Percentiles rank a stretch among this genome's conserved stretches.
phyloP scores from a whole-genome alignment of 2,797 vertebrate species.

The Enteromius anoplus region DNA sequence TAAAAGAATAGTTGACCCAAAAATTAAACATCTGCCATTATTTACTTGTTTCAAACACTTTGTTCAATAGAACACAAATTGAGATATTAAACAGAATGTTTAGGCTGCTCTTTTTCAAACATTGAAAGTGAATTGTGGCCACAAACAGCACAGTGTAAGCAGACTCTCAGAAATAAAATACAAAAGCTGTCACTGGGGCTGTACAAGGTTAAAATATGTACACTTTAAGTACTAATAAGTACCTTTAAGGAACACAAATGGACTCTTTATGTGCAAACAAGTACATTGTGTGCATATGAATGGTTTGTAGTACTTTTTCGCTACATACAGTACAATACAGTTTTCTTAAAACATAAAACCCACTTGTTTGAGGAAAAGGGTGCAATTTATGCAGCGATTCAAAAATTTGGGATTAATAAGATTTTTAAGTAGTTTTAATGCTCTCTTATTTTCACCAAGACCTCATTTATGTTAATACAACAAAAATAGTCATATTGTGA shows the following conservation, averaged over 20 bases:
- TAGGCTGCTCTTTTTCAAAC: neutral
- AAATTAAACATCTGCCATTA: neutral
- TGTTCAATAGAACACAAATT: neutral
- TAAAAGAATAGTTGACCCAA: neutral
- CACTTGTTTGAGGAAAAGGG: neutral
- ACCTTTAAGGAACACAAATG: too few relatives aligned
- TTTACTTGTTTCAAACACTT: neutral
- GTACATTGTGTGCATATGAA: too few relatives aligned
- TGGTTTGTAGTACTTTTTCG: neutral
- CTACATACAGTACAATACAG: neutral
- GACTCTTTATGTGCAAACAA: too few relatives aligned
- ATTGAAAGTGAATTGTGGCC: neutral
- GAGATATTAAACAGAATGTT: neutral
- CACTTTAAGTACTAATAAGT: too few relatives aligned
- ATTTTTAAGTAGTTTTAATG: neutral
- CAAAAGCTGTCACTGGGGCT: too few relatives aligned
- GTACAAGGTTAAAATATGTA: too few relatives aligned
- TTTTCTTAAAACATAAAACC: neutral
- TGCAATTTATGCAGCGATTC: neutral
- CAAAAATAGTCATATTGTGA: neutral
- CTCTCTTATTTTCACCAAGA: neutral
- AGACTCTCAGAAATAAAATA: too few relatives aligned
- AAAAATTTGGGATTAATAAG: neutral
- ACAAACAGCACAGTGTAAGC: too few relatives aligned
- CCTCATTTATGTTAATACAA: neutral